Percentiles rank a stretch among this genome's conserved stretches.
Conservation (phyloP, 2,888 invertebrate genomes). For the Dolomedes plantarius region DNA sequence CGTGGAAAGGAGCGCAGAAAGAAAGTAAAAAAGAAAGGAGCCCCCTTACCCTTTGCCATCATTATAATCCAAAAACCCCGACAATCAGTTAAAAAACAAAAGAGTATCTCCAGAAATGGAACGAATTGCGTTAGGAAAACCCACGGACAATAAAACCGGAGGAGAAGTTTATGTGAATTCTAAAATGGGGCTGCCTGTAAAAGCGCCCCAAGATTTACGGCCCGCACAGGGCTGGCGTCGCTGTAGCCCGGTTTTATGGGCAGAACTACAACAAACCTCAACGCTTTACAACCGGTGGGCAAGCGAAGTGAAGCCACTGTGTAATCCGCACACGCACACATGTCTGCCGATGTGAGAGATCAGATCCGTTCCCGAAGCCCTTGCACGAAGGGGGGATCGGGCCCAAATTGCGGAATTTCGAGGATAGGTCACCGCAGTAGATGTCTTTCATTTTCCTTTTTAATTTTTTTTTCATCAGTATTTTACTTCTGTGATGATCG, state of each 20-base stretch:
- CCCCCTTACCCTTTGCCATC: background rate
- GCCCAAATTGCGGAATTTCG: background rate
- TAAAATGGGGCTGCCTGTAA: conserved; percentile 48
- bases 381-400: background rate
- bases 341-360: background rate
- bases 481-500: too few species aligned
- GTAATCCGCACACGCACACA: conserved; percentile 16
- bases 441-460: too few species aligned
- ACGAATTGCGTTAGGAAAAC: conserved; percentile 21
- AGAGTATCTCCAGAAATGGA: background rate
- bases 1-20: too few species aligned
- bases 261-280: conserved; percentile 6
- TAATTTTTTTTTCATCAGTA: too few species aligned
- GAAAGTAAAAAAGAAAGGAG: too few species aligned
- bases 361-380: background rate
- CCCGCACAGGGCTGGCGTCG: conserved; percentile 48
- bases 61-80: background rate
- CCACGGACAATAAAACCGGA: conserved; percentile 62
- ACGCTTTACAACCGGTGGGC: conserved; percentile 16
- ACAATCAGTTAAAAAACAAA: conserved; percentile 2
- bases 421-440: background rate
- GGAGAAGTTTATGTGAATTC: conserved; percentile 66
- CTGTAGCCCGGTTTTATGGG: conserved; percentile 51
- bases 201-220: conserved; percentile 63
- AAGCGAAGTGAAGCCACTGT: conserved; percentile 11